A percentile compares a stretch with the other conserved stretches of the same genome.
Evolutionary conservation across 2,797 vertebrate species (phyloP).

Genomic region (Xiphophorus birchmanni): DNA sequence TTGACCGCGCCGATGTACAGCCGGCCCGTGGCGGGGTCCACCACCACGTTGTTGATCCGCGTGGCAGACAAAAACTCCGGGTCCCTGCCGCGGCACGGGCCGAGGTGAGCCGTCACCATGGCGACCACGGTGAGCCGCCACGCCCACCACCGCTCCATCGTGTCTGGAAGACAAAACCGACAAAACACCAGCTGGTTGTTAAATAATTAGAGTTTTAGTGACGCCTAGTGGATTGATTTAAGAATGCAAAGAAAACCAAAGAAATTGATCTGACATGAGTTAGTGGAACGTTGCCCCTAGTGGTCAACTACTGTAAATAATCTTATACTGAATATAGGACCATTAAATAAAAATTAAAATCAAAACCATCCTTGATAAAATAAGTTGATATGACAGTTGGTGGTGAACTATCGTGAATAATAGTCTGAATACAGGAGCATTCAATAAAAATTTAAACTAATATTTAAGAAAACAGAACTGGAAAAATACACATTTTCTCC

Average conservation of each 20-base stretch:
- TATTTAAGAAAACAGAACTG: background rate
- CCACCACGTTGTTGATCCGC: constrained; percentile 79
- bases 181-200: background rate
- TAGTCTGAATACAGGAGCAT: too few relatives aligned
- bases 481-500: background rate
- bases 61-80: constrained; percentile 54
- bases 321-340: background rate
- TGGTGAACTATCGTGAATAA: too few relatives aligned
- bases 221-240: background rate
- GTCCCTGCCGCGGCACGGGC: constrained; percentile 20
- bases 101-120: constrained; percentile 49
- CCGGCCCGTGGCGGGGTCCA: constrained; percentile 76
- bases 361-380: too few relatives aligned
- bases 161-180: constrained; percentile 46
- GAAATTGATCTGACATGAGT: background rate
- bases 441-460: too few relatives aligned
- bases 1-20: constrained; percentile 94
- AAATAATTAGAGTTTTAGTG: background rate
- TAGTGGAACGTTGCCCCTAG: background rate
- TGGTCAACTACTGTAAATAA: background rate
- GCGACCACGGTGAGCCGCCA: constrained; percentile 53
- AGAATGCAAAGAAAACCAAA: background rate
- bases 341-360: background rate
- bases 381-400: too few relatives aligned
- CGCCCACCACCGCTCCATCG: constrained; percentile 68